Conservation (phyloP, 2,113 vertebrate genomes). For the Aphyosemion australe region DNA sequence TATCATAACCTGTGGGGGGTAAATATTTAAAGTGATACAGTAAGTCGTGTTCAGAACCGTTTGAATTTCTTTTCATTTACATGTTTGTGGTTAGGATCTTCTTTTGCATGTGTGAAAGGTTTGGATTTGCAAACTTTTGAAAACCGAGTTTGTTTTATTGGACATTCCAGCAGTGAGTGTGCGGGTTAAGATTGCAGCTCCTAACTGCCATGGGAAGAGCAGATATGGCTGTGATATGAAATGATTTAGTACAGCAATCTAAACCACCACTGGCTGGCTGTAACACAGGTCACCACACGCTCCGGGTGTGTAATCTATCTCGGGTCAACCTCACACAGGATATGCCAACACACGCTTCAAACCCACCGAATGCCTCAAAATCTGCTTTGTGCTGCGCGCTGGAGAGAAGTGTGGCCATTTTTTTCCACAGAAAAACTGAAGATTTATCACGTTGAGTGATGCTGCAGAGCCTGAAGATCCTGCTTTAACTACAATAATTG, state of each 20-base stretch:
- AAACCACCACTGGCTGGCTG: constrained; percentile 70
- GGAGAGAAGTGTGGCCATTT: constrained; percentile 28
- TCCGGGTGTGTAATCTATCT: constrained; percentile 69
- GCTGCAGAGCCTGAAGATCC: constrained; percentile 22
- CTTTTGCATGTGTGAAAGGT: constrained; percentile 5
- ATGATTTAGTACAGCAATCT: constrained; percentile 69
- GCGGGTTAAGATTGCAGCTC: constrained; percentile 59
- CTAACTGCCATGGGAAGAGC: constrained; percentile 69
- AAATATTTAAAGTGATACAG: too few relatives aligned
- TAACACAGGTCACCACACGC: constrained; percentile 63
- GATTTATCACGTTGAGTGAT: constrained; percentile 31
- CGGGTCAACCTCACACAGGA: constrained; percentile 70
- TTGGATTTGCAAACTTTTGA: constrained; percentile 29
- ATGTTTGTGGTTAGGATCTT: background rate
- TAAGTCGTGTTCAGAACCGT: too few relatives aligned
- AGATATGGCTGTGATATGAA: constrained; percentile 66
- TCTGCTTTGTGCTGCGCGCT: constrained; percentile 24
- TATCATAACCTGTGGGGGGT: too few relatives aligned
- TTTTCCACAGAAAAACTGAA: constrained; percentile 33
- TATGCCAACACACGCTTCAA: constrained; percentile 70
- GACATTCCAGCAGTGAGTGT: constrained; percentile 61
- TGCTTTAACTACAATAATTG: constrained; percentile 28
- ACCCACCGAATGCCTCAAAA: constrained; percentile 59
- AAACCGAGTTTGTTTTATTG: constrained; percentile 31
- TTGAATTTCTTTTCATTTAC: background rate